These are phyloP conservation scores for Lucinisca nassula DNA, from an alignment of 2,888 invertebrate species.

Conservation along the genomic window DNA sequence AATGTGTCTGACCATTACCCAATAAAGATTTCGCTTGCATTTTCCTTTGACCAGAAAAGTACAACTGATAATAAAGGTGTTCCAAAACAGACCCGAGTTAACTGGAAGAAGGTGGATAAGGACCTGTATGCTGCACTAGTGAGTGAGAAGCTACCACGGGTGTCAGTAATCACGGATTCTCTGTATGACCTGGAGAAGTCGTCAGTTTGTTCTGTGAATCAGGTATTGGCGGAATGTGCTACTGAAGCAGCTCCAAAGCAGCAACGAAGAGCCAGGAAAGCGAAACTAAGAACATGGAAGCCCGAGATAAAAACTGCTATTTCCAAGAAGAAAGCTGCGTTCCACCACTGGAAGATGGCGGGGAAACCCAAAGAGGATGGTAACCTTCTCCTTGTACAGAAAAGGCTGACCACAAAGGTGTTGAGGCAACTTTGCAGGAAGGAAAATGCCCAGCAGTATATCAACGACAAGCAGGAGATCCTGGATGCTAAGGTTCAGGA, in stretches of 20 bases:
- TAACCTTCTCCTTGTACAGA: neutral
- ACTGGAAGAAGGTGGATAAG: neutral
- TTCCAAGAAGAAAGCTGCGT: neutral
- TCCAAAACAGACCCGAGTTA: neutral
- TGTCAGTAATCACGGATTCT: neutral
- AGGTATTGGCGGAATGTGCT: neutral
- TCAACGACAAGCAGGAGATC: neutral
- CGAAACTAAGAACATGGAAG: neutral
- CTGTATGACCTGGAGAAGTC: neutral
- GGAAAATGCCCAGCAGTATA: neutral
- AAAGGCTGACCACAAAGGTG: neutral
- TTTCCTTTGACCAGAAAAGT: neutral
- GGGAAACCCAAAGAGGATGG: neutral
- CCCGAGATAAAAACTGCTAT: neutral
- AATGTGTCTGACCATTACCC: slow-evolving; percentile 31
- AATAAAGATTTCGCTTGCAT: neutral
- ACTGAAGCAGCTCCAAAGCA: neutral
- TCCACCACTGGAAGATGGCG: neutral
- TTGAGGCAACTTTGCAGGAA: neutral
- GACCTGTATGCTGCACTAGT: neutral
- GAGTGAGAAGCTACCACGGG: neutral
- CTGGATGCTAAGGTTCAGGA: no score
- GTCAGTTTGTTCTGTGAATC: neutral
- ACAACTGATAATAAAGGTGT: neutral
- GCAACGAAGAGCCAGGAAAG: neutral